Evolutionary conservation across 2,888 invertebrate species (phyloP).

Genomic region (Cetonia aurata): DNA sequence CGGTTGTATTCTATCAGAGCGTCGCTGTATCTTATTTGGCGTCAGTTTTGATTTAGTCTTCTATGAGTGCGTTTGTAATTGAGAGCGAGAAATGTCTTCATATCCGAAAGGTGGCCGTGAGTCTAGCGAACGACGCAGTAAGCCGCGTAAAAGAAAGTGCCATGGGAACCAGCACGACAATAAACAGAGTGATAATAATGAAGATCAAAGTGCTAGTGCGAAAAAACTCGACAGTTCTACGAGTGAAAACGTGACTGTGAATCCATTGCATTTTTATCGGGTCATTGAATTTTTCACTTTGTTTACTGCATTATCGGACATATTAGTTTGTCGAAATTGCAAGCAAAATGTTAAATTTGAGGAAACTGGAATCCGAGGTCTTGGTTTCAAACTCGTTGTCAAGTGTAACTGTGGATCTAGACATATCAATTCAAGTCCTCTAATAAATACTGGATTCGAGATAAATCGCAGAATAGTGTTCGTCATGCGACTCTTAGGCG

Average conservation of each 20-base stretch:
- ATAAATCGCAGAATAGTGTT: constrained; percentile 55
- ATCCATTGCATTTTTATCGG: constrained; percentile 34
- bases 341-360: constrained; percentile 48
- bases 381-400: constrained; percentile 52
- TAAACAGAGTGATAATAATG: too few species aligned
- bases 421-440: constrained; percentile 52
- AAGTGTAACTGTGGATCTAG: constrained; percentile 48
- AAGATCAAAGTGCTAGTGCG: constrained; percentile 14
- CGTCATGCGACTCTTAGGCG: constrained; percentile 49
- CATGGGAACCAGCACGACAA: too few species aligned
- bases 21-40: too few species aligned
- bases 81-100: too few species aligned
- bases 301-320: constrained; percentile 45
- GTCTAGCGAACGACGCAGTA: too few species aligned
- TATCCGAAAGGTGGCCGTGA: too few species aligned
- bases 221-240: neutral
- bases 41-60: too few species aligned
- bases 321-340: constrained; percentile 47
- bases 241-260: constrained; percentile 28
- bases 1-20: too few species aligned
- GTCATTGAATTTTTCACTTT: constrained; percentile 45
- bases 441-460: constrained; percentile 53
- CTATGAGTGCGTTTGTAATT: too few species aligned
- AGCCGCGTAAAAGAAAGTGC: too few species aligned
- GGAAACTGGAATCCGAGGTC: constrained; percentile 49